Evolutionary conservation across 2,888 invertebrate genomes (phyloP).

Genomic region (Epistrophe eligans): DNA sequence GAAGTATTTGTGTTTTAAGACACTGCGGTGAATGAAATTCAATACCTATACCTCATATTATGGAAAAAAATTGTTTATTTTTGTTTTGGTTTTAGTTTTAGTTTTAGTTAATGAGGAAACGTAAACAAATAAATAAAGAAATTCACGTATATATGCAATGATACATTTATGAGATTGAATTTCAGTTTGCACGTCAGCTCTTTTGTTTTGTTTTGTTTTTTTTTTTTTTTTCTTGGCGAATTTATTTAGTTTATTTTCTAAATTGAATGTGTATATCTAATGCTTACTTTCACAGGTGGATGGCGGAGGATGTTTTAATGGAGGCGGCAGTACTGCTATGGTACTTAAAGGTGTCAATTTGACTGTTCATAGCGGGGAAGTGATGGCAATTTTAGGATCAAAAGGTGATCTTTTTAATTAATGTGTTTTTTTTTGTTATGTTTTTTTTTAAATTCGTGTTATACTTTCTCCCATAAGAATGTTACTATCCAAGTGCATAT

Average conservation of each 20-base stretch:
- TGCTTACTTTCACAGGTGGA: conserved; percentile 87
- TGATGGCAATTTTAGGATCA: conserved; percentile 96
- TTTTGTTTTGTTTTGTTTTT: conserved; percentile 59
- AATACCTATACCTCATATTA: conserved; percentile 28
- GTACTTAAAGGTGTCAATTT: conserved; percentile 97
- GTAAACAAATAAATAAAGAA: conserved; percentile 45
- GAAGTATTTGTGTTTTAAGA: neutral
- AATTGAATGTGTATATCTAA: conserved; percentile 4
- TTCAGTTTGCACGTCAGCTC: conserved; percentile 69
- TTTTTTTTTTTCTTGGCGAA: neutral
- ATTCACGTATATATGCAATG: conserved; percentile 4
- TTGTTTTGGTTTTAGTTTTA: conserved; percentile 35
- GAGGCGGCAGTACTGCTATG: conserved; percentile 92
- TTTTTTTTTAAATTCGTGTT: neutral
- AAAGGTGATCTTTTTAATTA: conserved; percentile 87
- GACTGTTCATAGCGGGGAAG: conserved; percentile 95
- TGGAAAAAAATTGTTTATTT: conserved; percentile 32
- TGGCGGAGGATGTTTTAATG: conserved; percentile 90
- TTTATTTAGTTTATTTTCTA: neutral
- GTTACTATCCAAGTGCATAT: too few species aligned
- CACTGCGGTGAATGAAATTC: conserved; percentile 33
- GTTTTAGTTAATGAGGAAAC: conserved; percentile 34
- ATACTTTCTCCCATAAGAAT: too few species aligned
- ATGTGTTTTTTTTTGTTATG: neutral
- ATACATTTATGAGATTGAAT: conserved; percentile 22